A percentile compares a stretch with the other conserved stretches of the same genome.
phyloP scores from a whole-genome alignment of 2,113 vertebrate species.

The Hippocampus abdominalis region DNA sequence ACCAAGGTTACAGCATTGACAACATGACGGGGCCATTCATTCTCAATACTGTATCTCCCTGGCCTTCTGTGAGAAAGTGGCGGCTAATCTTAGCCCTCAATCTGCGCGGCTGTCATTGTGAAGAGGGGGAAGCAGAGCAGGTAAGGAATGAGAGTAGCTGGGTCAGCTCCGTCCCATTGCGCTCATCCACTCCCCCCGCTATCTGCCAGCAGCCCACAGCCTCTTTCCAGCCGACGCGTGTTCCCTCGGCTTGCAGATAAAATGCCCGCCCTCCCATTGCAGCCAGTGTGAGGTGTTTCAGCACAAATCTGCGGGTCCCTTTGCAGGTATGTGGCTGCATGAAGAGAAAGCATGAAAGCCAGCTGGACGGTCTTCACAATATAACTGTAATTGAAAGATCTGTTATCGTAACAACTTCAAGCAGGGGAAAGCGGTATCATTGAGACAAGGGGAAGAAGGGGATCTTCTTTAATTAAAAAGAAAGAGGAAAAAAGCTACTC shows the following conservation, averaged over 20 bases:
- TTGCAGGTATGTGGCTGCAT: slow-evolving; percentile 58
- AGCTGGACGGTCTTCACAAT: slow-evolving; percentile 70
- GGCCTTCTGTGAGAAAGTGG: slow-evolving; percentile 80
- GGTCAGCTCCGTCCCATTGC: slow-evolving; percentile 45
- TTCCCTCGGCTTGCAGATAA: slow-evolving; percentile 57
- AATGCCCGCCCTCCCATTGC: slow-evolving; percentile 43
- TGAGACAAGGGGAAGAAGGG: slow-evolving; percentile 66
- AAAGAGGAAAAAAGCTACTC: slow-evolving; percentile 55
- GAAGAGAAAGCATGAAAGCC: slow-evolving; percentile 61
- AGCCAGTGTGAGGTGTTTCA: slow-evolving; percentile 56
- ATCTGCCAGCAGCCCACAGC: slow-evolving; percentile 26
- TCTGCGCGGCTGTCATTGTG: slow-evolving; percentile 76
- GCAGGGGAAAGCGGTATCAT: slow-evolving; percentile 59
- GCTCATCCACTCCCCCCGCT: slow-evolving; percentile 33
- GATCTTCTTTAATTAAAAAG: slow-evolving; percentile 70
- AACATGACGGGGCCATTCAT: slow-evolving; percentile 81
- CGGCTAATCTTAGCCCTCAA: slow-evolving; percentile 81
- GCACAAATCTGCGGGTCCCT: slow-evolving; percentile 62
- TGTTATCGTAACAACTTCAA: slow-evolving; percentile 71
- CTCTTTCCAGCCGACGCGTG: slow-evolving; percentile 42
- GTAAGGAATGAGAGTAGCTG: slow-evolving; percentile 56
- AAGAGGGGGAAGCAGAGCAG: slow-evolving; percentile 55
- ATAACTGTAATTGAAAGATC: slow-evolving; percentile 80
- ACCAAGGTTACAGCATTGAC: slow-evolving; percentile 84
- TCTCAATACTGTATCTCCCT: slow-evolving; percentile 79